Evolutionary conservation across 2,888 invertebrate genomes (phyloP).

Genomic region (Sarcophaga variegata): DNA sequence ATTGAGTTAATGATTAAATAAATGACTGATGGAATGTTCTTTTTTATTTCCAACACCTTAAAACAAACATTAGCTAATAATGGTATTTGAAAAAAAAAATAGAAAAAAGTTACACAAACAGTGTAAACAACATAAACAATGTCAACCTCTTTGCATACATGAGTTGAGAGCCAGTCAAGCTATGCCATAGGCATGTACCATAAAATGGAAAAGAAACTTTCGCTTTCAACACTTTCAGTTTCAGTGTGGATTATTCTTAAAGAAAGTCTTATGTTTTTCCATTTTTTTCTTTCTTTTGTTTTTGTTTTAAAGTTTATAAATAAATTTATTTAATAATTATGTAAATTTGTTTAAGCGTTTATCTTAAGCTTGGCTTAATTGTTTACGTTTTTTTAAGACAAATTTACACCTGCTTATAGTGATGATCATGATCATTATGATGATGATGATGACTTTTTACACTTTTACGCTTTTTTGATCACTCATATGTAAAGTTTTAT

Average conservation of each 20-base stretch:
- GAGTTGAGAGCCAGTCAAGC: no score
- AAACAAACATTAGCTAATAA: slow-evolving; percentile 39
- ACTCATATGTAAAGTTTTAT: slow-evolving; percentile 19
- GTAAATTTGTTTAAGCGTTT: slow-evolving; percentile 36
- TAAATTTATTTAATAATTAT: slow-evolving; percentile 31
- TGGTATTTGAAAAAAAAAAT: neutral
- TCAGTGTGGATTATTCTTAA: slow-evolving; percentile 30
- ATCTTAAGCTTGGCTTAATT: slow-evolving; percentile 1
- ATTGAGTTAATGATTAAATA: no score
- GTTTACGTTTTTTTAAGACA: slow-evolving; percentile 21
- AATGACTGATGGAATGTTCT: no score
- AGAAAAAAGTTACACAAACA: slow-evolving; percentile 4
- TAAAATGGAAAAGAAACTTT: slow-evolving; percentile 47
- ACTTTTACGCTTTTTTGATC: slow-evolving; percentile 39
- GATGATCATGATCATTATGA: no score
- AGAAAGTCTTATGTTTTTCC: slow-evolving; percentile 47
- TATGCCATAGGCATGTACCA: no score
- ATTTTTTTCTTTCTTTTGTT: neutral
- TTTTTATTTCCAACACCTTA: no score
- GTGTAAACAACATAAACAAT: neutral
- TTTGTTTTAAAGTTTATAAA: neutral
- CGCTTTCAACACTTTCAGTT: slow-evolving; percentile 45
- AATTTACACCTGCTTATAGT: slow-evolving; percentile 41
- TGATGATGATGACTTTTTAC: no score
- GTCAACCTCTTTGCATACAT: no score